Evolutionary conservation across 2,888 invertebrate species (phyloP).

Genomic region (Pegoplata infirma): DNA sequence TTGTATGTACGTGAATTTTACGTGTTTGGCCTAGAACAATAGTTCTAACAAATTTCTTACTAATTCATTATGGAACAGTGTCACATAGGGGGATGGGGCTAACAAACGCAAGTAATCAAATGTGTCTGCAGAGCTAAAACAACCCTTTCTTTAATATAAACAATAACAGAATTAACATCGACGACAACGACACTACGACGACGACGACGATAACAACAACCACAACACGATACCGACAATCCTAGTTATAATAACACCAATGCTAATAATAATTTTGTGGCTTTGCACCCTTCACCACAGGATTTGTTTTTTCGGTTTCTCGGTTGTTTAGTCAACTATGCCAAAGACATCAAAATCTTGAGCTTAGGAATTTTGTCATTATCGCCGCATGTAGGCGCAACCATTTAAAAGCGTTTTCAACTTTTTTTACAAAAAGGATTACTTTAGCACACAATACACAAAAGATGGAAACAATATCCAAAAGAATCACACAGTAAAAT

Average conservation of each 20-base stretch:
- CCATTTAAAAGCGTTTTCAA: slow-evolving; percentile 33
- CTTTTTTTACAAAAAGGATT: slow-evolving; percentile 33
- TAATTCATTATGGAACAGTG: slow-evolving; percentile 52
- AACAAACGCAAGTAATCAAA: slow-evolving; percentile 39
- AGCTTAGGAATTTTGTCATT: slow-evolving; percentile 51
- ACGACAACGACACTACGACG: too few relatives aligned
- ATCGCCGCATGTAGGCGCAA: slow-evolving; percentile 58
- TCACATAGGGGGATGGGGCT: slow-evolving; percentile 37
- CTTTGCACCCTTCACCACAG: slow-evolving; percentile 62
- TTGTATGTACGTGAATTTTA: slow-evolving; percentile 28
- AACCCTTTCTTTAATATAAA: slow-evolving; percentile 44
- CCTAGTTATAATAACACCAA: slow-evolving; percentile 60
- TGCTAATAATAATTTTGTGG: slow-evolving; percentile 65
- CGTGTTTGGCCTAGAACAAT: slow-evolving; percentile 32
- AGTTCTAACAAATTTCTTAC: slow-evolving; percentile 60
- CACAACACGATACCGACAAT: slow-evolving; percentile 50
- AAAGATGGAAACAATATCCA: slow-evolving; percentile 24
- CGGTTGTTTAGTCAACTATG: neutral
- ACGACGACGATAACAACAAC: too few relatives aligned
- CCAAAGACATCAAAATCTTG: slow-evolving; percentile 34
- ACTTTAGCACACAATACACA: neutral
- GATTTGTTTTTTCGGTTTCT: slow-evolving; percentile 37
- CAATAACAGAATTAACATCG: slow-evolving; percentile 15
- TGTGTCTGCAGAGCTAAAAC: slow-evolving; percentile 33
- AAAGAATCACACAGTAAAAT: slow-evolving; percentile 43